Evolutionary conservation across 2,113 vertebrate genomes (phyloP).

Genomic region (Corythaixoides concolor): DNA sequence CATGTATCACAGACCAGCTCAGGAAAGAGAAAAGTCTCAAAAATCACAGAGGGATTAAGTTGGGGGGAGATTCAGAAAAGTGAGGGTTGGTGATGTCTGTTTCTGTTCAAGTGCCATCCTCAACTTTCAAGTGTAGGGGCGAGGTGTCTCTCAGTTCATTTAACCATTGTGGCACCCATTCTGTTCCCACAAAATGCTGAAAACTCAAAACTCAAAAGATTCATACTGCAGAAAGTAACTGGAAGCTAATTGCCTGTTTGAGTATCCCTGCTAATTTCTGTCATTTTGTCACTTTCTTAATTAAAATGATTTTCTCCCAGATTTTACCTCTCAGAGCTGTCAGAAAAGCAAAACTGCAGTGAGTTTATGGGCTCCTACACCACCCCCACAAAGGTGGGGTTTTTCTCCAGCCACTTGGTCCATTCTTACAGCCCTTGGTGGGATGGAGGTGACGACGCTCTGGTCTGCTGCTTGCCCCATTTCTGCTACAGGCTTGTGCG

Average conservation of each 20-base stretch:
- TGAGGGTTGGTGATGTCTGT: not conserved
- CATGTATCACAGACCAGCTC: not conserved
- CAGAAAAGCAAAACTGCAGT: not conserved
- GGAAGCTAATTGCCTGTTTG: not conserved
- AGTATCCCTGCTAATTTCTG: not conserved
- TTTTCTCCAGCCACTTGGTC: not conserved
- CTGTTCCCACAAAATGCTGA: not conserved
- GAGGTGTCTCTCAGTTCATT: constrained; percentile 23
- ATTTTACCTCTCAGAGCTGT: not conserved
- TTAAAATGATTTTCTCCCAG: not conserved
- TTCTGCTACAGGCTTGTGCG: not conserved
- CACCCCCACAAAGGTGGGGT: not conserved
- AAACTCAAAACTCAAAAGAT: not conserved
- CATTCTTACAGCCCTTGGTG: not conserved
- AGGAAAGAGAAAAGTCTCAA: constrained; percentile 8
- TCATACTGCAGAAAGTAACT: not conserved
- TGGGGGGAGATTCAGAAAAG: not conserved
- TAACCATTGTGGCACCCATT: constrained; percentile 14
- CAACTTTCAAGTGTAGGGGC: not conserved
- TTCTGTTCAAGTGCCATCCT: constrained; percentile 8
- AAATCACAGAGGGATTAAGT: constrained; percentile 3
- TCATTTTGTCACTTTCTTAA: not conserved
- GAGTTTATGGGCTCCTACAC: not conserved
- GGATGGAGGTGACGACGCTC: not conserved
- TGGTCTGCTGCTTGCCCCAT: fast-evolving